These are phyloP conservation scores for Neotoma lepida DNA, from an alignment of 2,113 vertebrate species.

Conservation along the genomic window DNA sequence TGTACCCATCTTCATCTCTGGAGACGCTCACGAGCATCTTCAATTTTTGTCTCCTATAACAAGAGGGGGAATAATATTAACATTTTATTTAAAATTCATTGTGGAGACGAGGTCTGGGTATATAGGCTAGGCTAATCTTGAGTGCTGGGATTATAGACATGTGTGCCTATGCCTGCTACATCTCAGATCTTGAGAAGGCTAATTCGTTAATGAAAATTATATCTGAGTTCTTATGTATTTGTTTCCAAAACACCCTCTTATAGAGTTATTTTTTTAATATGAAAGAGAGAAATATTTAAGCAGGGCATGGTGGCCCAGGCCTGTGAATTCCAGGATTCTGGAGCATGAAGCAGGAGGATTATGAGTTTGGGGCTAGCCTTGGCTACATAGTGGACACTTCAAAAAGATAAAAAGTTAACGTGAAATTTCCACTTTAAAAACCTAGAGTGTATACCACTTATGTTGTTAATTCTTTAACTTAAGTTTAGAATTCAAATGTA, in stretches of 20 bases:
- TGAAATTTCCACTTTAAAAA: background rate
- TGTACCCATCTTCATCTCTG: no score
- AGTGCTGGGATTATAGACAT: background rate
- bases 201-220: conserved; percentile 7
- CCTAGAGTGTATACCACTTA: background rate
- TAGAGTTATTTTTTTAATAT: conserved; percentile 19
- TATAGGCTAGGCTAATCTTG: background rate
- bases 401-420: background rate
- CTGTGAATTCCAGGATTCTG: background rate
- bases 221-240: background rate
- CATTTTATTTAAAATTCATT: background rate
- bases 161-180: background rate
- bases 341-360: background rate
- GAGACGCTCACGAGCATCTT: background rate
- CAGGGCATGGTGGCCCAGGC: background rate
- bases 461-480: background rate
- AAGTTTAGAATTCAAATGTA: background rate
- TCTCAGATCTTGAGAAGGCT: background rate
- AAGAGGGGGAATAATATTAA: background rate
- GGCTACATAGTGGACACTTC: background rate
- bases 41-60: background rate
- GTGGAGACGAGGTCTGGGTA: background rate
- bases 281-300: background rate
- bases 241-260: background rate
- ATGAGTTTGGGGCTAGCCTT: background rate